Evolutionary conservation across 2,888 invertebrate genomes (phyloP).

Genomic region (Morpho helenor): DNA sequence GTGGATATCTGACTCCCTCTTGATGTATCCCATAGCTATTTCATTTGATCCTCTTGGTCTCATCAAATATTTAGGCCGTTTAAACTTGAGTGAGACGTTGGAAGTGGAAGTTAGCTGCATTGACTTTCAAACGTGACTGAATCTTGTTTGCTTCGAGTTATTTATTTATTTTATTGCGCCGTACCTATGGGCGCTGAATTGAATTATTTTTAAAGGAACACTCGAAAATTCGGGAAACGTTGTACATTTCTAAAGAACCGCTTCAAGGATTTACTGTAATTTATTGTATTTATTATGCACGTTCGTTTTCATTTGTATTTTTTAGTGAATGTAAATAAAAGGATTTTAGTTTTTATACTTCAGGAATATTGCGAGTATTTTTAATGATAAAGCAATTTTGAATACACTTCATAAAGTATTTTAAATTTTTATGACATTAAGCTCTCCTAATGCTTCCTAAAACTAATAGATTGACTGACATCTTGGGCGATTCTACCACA

Average conservation of each 20-base stretch:
- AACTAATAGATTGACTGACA: too few species aligned
- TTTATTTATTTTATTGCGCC: slow-evolving; percentile 33
- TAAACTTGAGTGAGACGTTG: slow-evolving; percentile 63
- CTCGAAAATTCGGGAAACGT: slow-evolving; percentile 19
- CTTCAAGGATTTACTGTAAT: too few species aligned
- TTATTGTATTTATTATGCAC: too few species aligned
- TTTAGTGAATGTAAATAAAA: too few species aligned
- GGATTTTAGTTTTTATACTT: too few species aligned
- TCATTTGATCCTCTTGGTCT: slow-evolving; percentile 69
- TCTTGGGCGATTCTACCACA: too few species aligned
- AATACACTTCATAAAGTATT: too few species aligned
- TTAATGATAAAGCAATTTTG: too few species aligned
- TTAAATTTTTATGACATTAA: too few species aligned
- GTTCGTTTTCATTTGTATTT: too few species aligned
- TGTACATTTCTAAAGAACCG: not conserved
- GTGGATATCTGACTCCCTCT: slow-evolving; percentile 48
- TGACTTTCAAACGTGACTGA: slow-evolving; percentile 46
- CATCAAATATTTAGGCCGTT: slow-evolving; percentile 74
- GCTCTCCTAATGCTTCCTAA: too few species aligned
- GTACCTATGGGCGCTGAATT: slow-evolving; percentile 20
- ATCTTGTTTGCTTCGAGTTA: slow-evolving; percentile 30
- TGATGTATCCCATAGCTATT: slow-evolving; percentile 57
- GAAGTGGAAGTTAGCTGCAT: slow-evolving; percentile 41
- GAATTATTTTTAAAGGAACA: slow-evolving; percentile 21
- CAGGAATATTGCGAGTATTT: too few species aligned